These are phyloP conservation scores for Whitmania pigra DNA, from an alignment of 1,140 invertebrate species.

Conservation along the genomic window DNA sequence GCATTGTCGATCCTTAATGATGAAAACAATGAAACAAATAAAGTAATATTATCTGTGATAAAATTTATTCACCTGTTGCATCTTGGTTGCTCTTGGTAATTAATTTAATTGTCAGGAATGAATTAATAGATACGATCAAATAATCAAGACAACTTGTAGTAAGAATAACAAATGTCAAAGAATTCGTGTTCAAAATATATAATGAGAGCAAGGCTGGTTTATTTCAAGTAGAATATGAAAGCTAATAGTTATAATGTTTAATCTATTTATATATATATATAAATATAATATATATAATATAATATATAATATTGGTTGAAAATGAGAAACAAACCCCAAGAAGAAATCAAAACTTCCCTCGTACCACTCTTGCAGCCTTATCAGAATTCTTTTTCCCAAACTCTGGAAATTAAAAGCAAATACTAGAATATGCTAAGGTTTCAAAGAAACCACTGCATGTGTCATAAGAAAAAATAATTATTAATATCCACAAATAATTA, in stretches of 20 bases:
- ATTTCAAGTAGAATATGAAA: background rate
- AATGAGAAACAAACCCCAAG: background rate
- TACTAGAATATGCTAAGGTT: background rate
- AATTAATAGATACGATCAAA: too few species aligned
- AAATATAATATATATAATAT: too few species aligned
- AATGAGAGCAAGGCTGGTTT: background rate
- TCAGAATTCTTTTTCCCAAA: background rate
- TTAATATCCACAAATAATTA: background rate
- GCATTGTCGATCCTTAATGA: slow-evolving; percentile 4
- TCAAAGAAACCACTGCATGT: background rate
- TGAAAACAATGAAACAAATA: background rate
- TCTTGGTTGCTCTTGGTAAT: too few species aligned
- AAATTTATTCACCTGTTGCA: too few species aligned
- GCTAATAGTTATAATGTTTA: background rate
- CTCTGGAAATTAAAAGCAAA: background rate
- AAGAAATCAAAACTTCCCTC: slow-evolving; percentile 8
- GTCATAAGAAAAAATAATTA: background rate
- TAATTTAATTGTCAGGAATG: too few species aligned
- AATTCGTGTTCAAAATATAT: background rate
- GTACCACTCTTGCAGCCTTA: background rate
- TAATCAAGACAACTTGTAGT: too few species aligned
- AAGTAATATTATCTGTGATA: background rate
- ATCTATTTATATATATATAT: too few species aligned
- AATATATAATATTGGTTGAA: background rate
- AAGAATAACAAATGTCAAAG: too few species aligned